phyloP scores from a whole-genome alignment of 2,797 vertebrate species.

The Falco novaeseelandiae region DNA sequence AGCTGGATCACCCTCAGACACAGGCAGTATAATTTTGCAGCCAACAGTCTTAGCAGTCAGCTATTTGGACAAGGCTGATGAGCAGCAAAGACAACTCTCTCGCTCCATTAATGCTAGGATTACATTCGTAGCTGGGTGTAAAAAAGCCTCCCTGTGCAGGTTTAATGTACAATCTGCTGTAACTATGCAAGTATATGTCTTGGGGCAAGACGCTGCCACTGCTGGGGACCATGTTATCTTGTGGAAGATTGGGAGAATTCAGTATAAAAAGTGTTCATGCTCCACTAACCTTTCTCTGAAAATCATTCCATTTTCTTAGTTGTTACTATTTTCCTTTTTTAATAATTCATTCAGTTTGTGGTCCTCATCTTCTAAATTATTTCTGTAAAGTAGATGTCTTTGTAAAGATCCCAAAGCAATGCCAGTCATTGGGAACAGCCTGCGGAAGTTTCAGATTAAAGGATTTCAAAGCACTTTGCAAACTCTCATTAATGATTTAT shows the following conservation, averaged over 20 bases:
- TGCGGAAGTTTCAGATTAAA: neutral
- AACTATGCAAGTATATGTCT: neutral
- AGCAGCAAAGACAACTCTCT: neutral
- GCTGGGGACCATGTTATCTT: neutral
- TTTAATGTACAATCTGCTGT: neutral
- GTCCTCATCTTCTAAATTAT: neutral
- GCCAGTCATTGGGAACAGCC: neutral
- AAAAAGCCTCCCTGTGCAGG: neutral
- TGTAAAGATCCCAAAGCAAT: neutral
- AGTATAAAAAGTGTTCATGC: fast-evolving
- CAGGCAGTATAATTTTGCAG: neutral
- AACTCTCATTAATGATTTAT: neutral
- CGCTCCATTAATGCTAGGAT: neutral
- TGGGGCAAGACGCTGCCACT: neutral
- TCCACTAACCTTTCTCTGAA: neutral
- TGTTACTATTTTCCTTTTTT: neutral
- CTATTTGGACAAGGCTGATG: neutral
- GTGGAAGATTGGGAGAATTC: neutral
- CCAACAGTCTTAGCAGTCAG: neutral
- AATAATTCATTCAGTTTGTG: neutral
- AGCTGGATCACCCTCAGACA: neutral
- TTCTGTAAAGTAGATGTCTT: neutral
- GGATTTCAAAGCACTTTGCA: neutral
- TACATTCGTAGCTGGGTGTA: neutral
- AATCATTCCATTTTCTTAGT: neutral